Base-by-base conservation (phyloP, 2,113 vertebrate genomes). In the Sakesphorus luctuosus region DNA sequence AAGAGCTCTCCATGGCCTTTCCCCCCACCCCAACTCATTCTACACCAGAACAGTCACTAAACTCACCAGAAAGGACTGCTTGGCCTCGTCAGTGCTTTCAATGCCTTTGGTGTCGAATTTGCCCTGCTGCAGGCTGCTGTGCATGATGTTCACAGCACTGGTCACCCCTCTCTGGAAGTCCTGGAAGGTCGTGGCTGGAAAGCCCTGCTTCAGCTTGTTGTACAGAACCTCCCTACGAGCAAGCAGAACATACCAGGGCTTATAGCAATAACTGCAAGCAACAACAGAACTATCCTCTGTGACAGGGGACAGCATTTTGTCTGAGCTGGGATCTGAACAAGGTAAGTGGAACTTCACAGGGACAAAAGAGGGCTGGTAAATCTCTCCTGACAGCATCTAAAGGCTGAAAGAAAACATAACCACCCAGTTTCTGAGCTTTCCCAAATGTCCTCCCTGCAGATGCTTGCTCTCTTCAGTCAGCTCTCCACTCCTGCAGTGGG, bases 141-240 rank as follows among this genome's bases (percentile, higher is more conserved):
- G 99, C 99, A 99, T 99, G 96, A 99, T 98, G 96, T 98, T 99
- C 95, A 99, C 99, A 0, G 99, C 99, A n/a, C 99, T 99, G 93
- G 99, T 99, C 78, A 99, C 99, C 2, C 99, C 99, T 1, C 99
- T 98, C 97, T 99, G 99, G 97, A 99, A 98, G 96, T 99, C 99
- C 96, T 99, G 99, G 61, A 99, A 98, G 6, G 99, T 98, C 1
- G 99, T 99, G 68, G 99, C 99, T 0, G 99, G 99, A 97, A 99
- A 99, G 58, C 99, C 99, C 97, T 99, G 98, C 66, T 98, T 98
- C 87, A 99, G 97, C 95, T 99, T 99, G 95, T 98, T 99, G 96
- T 98, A 99, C 76, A 99, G 96, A 89, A 99, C 98, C 72, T 99
- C 99, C 97, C 99, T 99, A 73, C 9, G 25, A 36, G 28, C 66